phyloP scores from a whole-genome alignment of 2,888 invertebrate species.

The Syritta pipiens region DNA sequence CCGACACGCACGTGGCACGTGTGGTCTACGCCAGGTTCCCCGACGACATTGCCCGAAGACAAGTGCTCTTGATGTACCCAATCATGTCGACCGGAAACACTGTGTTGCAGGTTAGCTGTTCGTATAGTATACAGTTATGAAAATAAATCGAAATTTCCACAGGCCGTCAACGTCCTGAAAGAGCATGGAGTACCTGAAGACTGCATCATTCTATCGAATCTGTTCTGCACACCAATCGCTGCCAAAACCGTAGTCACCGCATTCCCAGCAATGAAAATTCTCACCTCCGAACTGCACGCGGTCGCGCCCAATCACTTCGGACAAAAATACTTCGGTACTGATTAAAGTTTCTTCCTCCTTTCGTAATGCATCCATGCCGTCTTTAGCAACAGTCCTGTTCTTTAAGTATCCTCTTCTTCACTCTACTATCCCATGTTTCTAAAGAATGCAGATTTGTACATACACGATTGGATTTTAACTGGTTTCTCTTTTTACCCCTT shows the following conservation, averaged over 20 bases:
- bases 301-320: conserved; percentile 99
- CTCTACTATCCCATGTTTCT: conserved; percentile 10
- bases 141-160: conserved; percentile 71
- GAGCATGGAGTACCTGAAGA: conserved; percentile 96
- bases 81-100: conserved; percentile 99
- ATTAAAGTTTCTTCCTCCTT: conserved; percentile 80
- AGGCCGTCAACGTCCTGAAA: conserved; percentile 95
- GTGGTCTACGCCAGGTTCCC: conserved; percentile 99
- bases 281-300: conserved; percentile 96
- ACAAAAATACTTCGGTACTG: conserved; percentile 99
- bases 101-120: conserved; percentile 84
- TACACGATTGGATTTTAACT: conserved; percentile 28
- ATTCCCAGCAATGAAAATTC: conserved; percentile 94
- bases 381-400: conserved; percentile 19
- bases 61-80: conserved; percentile 97
- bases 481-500: conserved; percentile 46
- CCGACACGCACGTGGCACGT: conserved; percentile 96
- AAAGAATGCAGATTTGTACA: conserved; percentile 3
- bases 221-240: conserved; percentile 97
- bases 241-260: conserved; percentile 90
- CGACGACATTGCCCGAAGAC: conserved; percentile 93
- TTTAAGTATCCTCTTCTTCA: conserved; percentile 13
- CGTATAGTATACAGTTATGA: not conserved
- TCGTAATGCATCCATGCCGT: conserved; percentile 19
- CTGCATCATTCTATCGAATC: conserved; percentile 96